Evolutionary conservation across 2,888 invertebrate genomes (phyloP).

Genomic region (Polydrusus cervinus): DNA sequence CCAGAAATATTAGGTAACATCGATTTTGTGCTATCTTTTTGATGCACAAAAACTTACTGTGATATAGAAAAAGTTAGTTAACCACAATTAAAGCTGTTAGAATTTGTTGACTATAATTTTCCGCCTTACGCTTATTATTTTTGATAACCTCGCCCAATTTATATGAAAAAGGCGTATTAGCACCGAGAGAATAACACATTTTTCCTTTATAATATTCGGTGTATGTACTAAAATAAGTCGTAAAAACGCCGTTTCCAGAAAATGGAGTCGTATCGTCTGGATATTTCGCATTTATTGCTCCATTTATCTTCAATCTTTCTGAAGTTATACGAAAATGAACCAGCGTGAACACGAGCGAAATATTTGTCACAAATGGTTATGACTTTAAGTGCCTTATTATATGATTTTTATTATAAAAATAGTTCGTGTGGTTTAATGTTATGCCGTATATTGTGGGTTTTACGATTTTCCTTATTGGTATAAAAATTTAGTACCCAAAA

Average conservation of each 20-base stretch:
- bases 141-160: slow-evolving; percentile 42
- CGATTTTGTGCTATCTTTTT: no score
- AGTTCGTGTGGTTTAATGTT: slow-evolving; percentile 33
- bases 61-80: no score
- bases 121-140: slow-evolving; percentile 8
- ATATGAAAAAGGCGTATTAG: slow-evolving; percentile 47
- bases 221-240: slow-evolving; percentile 60
- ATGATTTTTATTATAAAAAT: slow-evolving; percentile 52
- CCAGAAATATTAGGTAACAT: no score
- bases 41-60: no score
- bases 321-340: slow-evolving; percentile 60
- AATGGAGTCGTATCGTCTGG: slow-evolving; percentile 63
- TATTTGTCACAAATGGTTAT: slow-evolving; percentile 55
- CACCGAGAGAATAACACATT: slow-evolving; percentile 57
- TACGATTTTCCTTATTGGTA: slow-evolving; percentile 2
- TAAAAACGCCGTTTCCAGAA: slow-evolving; percentile 64
- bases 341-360: slow-evolving; percentile 55
- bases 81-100: not conserved
- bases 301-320: slow-evolving; percentile 62
- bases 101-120: slow-evolving; percentile 1
- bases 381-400: slow-evolving; percentile 53
- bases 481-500: slow-evolving; percentile 10
- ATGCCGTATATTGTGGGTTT: not conserved
- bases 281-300: slow-evolving; percentile 63
- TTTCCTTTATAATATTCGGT: slow-evolving; percentile 61